Evolutionary conservation across 2,888 invertebrate genomes (phyloP).

Genomic region (Tholera decimalis): DNA sequence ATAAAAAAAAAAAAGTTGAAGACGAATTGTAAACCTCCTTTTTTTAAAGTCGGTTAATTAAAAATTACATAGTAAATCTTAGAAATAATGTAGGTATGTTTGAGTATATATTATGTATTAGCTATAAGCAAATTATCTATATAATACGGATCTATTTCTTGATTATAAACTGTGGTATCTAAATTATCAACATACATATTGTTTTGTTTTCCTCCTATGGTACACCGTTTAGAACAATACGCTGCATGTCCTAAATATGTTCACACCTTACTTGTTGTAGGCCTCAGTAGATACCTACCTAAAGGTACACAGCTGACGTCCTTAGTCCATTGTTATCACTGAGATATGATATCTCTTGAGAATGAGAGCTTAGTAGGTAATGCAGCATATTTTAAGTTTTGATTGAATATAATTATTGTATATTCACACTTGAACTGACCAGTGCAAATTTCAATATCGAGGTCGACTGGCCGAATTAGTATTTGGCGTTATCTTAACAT

Average conservation of each 20-base stretch:
- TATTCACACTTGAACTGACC: background rate
- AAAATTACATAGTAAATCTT: too few relatives aligned
- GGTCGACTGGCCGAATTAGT: too few relatives aligned
- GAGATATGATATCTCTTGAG: conserved; percentile 31
- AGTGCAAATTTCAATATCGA: too few relatives aligned
- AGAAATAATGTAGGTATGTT: too few relatives aligned
- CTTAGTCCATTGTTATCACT: conserved; percentile 27
- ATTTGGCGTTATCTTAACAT: too few relatives aligned
- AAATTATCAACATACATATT: background rate
- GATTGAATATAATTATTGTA: background rate
- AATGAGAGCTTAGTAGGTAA: conserved; percentile 9
- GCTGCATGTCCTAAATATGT: background rate
- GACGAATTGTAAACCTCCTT: too few relatives aligned
- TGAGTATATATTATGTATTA: background rate
- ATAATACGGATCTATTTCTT: background rate
- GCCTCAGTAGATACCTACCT: background rate
- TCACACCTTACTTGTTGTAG: background rate
- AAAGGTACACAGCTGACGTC: background rate
- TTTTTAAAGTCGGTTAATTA: too few relatives aligned
- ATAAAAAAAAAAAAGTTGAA: too few relatives aligned
- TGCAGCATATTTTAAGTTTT: conserved; percentile 11
- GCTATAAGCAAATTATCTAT: background rate
- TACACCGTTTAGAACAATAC: background rate
- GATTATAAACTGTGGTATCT: background rate
- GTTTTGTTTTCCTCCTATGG: conserved; percentile 16